Base-by-base conservation (phyloP, 92 coral and sea anemone species). In the Porites divaricata region DNA sequence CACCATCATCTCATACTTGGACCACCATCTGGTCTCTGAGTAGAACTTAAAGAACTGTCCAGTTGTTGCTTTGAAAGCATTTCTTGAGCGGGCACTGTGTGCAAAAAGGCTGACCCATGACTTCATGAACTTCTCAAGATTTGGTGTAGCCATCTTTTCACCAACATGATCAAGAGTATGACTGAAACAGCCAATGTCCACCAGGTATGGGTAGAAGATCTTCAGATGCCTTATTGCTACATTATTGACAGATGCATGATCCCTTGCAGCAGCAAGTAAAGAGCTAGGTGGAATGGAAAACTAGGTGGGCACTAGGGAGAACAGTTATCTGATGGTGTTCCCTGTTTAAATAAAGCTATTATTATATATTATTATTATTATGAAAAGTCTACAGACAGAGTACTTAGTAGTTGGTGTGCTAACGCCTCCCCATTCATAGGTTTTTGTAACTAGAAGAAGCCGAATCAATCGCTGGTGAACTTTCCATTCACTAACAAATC, bases 1-100 rank as follows among this genome's bases (percentile, higher is more conserved):
- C 88, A 63, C 83, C 80, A 84, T 75, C 84, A 77, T 77, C 64
- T 85, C 89, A 62, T 45, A 85, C 89, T 78, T 71, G 59, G 84
- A 85, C 84, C 84, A 78, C 89, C 89, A 79, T 71, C 89, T 86
- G 85, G 85, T 86, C 80, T 71, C 89, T 23, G 89, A 86, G 83
- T 85, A 85, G 76, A 78, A 76, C 85, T 78, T 70, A 70, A 49
- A 67, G 8, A 70, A 70, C 80, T 78, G 80, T 70, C 79, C 80
- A 70, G 84, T 86, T 71, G 19, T 78, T 78, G 85, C 80, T 78
- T 78, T 71, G 74, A 78, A 86, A 41, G 89, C 89, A 77, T 14
- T 85, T 85, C 81, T 84, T 84, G 88, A 75, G 67, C 58, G 81
- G 81, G 88, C 67, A 75, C 88, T 84, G 81, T 82, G 86, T 74